Percentiles rank a stretch among this genome's conserved stretches.
Conservation (phyloP, 2,113 vertebrate genomes). For the Ornithorhynchus anatinus region DNA sequence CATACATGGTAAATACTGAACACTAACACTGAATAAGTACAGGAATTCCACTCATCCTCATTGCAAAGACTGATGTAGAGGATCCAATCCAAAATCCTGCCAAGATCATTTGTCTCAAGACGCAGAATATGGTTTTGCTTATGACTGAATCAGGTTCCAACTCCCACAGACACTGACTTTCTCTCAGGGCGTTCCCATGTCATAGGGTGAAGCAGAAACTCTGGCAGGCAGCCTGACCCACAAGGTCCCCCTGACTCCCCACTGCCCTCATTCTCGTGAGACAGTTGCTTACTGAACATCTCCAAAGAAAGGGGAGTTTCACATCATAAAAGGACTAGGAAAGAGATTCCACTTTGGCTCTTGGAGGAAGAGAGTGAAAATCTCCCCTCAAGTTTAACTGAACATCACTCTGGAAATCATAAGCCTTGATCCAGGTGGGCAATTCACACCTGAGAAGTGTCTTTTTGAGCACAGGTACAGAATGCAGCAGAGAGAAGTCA, state of each 20-base stretch:
- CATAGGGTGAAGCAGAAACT: neutral
- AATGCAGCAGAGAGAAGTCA: no score
- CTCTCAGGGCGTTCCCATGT: neutral
- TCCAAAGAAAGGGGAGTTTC: neutral
- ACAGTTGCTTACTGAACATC: neutral
- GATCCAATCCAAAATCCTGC: slow-evolving; percentile 6
- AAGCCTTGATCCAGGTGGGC: no score
- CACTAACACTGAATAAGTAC: neutral
- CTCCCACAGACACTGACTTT: neutral
- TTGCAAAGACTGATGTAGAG: neutral
- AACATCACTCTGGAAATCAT: no score
- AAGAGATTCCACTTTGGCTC: neutral
- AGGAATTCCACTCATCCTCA: neutral
- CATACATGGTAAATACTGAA: neutral
- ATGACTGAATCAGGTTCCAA: neutral
- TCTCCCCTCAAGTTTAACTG: no score
- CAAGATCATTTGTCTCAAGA: neutral
- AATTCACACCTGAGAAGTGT: no score
- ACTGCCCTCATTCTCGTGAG: neutral
- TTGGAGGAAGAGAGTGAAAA: neutral
- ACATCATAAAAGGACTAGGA: neutral
- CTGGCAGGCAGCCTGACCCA: neutral
- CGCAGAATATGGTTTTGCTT: neutral
- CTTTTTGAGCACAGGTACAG: no score
- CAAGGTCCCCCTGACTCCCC: neutral